phyloP scores from a whole-genome alignment of 2,888 invertebrate genomes.

The Chrysomela aeneicollis region DNA sequence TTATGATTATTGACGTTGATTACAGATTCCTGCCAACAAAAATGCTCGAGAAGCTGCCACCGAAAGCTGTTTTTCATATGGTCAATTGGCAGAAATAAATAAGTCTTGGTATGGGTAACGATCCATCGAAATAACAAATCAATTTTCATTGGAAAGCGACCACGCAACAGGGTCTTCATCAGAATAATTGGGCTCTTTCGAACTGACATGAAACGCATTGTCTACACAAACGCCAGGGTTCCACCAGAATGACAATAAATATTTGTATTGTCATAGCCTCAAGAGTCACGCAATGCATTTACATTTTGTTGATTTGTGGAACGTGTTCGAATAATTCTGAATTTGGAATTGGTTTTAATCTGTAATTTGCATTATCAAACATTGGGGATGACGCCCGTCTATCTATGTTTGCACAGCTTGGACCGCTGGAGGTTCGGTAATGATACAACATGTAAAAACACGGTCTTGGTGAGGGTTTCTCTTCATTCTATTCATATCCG shows the following conservation, averaged over 20 bases:
- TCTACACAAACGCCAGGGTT: slow-evolving; percentile 27
- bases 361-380: slow-evolving; percentile 62
- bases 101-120: too few relatives aligned
- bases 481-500: not conserved
- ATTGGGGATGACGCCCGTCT: slow-evolving; percentile 57
- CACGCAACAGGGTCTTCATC: not conserved
- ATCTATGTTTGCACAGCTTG: slow-evolving; percentile 63
- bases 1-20: too few relatives aligned
- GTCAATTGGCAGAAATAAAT: too few relatives aligned
- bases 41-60: too few relatives aligned
- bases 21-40: too few relatives aligned
- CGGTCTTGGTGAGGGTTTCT: slow-evolving; percentile 27
- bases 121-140: too few relatives aligned
- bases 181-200: not conserved
- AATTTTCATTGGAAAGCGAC: not conserved
- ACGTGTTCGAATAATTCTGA: slow-evolving; percentile 54
- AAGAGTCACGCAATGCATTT: slow-evolving; percentile 47
- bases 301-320: slow-evolving; percentile 48
- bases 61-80: too few relatives aligned
- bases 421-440: slow-evolving; percentile 52
- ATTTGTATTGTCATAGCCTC: slow-evolving; percentile 44
- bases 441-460: slow-evolving; percentile 56
- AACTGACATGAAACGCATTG: slow-evolving; percentile 6
- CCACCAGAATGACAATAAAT: slow-evolving; percentile 43
- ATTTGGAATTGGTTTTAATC: slow-evolving; percentile 61